phyloP scores from a whole-genome alignment of 2,797 vertebrate species.

The Crocodylus rhombifer region DNA sequence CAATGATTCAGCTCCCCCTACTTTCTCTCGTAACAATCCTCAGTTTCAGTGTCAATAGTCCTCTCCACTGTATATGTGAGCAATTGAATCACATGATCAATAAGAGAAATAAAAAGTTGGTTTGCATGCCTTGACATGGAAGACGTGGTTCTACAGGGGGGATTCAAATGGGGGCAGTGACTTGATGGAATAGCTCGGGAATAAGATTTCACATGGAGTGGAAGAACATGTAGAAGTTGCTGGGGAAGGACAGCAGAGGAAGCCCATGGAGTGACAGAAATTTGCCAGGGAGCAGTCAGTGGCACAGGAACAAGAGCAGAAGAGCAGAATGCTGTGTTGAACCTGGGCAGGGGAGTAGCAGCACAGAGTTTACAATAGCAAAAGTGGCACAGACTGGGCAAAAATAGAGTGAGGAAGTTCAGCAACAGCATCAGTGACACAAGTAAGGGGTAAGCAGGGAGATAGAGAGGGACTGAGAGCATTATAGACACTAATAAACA shows the following conservation, averaged over 20 bases:
- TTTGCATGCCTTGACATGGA: not conserved
- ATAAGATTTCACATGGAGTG: not conserved
- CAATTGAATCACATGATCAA: not conserved
- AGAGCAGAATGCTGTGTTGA: not conserved
- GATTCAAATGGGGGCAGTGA: no score
- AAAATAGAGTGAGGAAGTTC: not conserved
- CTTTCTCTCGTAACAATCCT: not conserved
- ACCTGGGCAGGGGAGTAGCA: not conserved
- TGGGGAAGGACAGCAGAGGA: not conserved
- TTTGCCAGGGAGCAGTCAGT: not conserved
- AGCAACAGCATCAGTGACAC: not conserved
- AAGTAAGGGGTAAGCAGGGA: not conserved
- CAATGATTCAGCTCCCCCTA: not conserved
- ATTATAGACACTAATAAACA: not conserved
- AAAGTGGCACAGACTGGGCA: not conserved
- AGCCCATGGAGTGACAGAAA: not conserved
- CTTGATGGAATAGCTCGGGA: not conserved
- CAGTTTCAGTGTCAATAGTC: not conserved
- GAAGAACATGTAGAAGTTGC: not conserved
- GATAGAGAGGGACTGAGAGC: not conserved
- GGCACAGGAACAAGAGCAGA: not conserved
- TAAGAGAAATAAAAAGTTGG: not conserved
- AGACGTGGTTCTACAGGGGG: no score
- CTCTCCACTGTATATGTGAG: conserved; percentile 21
- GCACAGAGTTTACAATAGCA: not conserved